Conservation (phyloP, 2,888 invertebrate species). For the Cataglyphis altisquamis region DNA sequence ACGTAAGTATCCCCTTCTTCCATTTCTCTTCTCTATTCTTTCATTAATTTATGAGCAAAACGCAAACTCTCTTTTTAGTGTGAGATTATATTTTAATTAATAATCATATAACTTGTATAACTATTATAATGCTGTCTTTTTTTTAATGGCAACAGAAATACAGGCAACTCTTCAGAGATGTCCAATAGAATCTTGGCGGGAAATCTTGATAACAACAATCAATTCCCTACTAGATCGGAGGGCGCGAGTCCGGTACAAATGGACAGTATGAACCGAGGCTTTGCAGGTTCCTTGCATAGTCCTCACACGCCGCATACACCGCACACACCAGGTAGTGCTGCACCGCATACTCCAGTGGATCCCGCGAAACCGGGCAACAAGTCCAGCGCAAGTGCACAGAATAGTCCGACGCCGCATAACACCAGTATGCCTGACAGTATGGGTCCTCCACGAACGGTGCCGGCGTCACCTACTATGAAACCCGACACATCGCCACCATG, state of each 20-base stretch:
- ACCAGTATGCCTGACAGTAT: constrained; percentile 83
- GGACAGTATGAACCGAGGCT: constrained; percentile 84
- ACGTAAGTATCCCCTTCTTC: constrained; percentile 88
- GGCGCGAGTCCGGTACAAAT: constrained; percentile 84
- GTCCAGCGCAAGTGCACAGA: constrained; percentile 84
- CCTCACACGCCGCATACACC: constrained; percentile 85
- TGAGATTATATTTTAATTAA: not conserved
- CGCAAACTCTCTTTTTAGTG: not conserved
- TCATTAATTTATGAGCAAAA: not conserved
- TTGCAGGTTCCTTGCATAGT: constrained; percentile 84
- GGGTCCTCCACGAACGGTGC: constrained; percentile 84
- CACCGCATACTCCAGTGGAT: constrained; percentile 84
- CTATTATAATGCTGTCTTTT: not conserved
- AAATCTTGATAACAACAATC: constrained; percentile 80
- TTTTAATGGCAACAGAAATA: constrained; percentile 71
- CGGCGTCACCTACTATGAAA: constrained; percentile 85
- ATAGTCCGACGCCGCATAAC: constrained; percentile 84
- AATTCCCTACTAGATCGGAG: constrained; percentile 82
- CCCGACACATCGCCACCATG: constrained; percentile 84
- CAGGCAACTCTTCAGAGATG: constrained; percentile 81
- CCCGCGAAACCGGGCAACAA: constrained; percentile 80
- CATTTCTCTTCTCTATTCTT: not conserved
- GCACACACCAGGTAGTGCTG: constrained; percentile 83
- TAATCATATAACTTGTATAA: not conserved
- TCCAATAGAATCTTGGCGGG: constrained; percentile 82